A percentile compares a stretch with the other conserved stretches of the same genome.
Conservation (phyloP, 2,113 vertebrate species). For the Prietella phreatophila region DNA sequence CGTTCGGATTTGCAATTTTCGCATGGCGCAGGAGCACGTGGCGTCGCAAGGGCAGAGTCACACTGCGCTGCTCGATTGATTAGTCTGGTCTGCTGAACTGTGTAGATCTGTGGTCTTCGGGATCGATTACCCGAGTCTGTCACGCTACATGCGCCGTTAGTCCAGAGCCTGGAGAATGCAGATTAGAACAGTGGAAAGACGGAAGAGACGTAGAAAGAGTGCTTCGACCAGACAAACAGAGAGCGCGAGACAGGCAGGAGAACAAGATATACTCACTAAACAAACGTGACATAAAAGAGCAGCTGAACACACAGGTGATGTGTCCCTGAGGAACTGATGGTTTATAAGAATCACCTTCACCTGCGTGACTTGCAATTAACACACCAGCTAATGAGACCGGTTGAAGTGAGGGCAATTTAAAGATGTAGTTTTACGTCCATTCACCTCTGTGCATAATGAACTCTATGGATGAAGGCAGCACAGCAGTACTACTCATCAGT, state of each 20-base stretch:
- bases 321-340: not conserved
- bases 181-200: not conserved
- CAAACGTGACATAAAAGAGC: not conserved
- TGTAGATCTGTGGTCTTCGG: slow-evolving; percentile 12
- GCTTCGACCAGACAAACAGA: not conserved
- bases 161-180: slow-evolving; percentile 44
- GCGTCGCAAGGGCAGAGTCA: not conserved
- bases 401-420: slow-evolving; percentile 61
- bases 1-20: slow-evolving; percentile 4
- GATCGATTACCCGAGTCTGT: slow-evolving; percentile 47
- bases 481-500: not conserved
- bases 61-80: slow-evolving; percentile 23
- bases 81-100: slow-evolving; percentile 38
- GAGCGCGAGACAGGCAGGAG: not conserved
- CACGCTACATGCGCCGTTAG: slow-evolving; percentile 24
- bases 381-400: slow-evolving; percentile 53
- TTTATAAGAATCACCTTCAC: slow-evolving; percentile 45
- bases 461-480: not conserved
- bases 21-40: not conserved
- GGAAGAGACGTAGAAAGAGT: not conserved
- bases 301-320: not conserved
- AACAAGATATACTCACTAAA: slow-evolving; percentile 2
- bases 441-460: not conserved
- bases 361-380: slow-evolving; percentile 47
- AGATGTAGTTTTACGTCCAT: slow-evolving; percentile 57